These are phyloP conservation scores for Phymanthus crucifer DNA, from an alignment of 92 coral and sea anemone genomes.

Conservation along the genomic window DNA sequence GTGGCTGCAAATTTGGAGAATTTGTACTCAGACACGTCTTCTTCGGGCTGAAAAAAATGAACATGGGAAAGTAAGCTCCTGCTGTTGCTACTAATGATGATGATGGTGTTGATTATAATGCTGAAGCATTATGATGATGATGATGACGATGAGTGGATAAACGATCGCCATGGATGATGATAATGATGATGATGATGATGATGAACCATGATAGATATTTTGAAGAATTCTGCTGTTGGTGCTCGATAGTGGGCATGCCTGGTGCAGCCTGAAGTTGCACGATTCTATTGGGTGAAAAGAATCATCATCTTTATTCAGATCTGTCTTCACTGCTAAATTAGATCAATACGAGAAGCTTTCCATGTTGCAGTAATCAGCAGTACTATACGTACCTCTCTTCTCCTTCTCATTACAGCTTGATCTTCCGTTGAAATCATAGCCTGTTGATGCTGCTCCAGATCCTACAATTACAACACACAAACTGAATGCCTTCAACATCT, in stretches of 20 bases:
- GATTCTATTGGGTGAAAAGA: too few relatives aligned
- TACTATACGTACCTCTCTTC: conserved; percentile 71
- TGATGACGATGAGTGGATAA: too few relatives aligned
- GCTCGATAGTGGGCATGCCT: too few relatives aligned
- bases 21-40: conserved; percentile 91
- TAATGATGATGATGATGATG: neutral
- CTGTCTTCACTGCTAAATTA: neutral
- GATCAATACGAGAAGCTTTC: too few relatives aligned
- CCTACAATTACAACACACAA: conserved; percentile 38
- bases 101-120: neutral
- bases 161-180: neutral
- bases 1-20: conserved; percentile 99
- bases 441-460: conserved; percentile 67
- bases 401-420: conserved; percentile 31
- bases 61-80: neutral
- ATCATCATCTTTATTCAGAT: neutral
- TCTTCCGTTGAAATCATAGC: conserved; percentile 73
- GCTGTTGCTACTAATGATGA: neutral
- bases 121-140: too few relatives aligned
- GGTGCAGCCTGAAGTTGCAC: too few relatives aligned
- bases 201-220: too few relatives aligned
- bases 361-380: too few relatives aligned
- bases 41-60: conserved; percentile 63
- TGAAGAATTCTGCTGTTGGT: too few relatives aligned
- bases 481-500: neutral